These are phyloP conservation scores for Physella acuta DNA, from an alignment of 1,140 invertebrate genomes.

Conservation along the genomic window DNA sequence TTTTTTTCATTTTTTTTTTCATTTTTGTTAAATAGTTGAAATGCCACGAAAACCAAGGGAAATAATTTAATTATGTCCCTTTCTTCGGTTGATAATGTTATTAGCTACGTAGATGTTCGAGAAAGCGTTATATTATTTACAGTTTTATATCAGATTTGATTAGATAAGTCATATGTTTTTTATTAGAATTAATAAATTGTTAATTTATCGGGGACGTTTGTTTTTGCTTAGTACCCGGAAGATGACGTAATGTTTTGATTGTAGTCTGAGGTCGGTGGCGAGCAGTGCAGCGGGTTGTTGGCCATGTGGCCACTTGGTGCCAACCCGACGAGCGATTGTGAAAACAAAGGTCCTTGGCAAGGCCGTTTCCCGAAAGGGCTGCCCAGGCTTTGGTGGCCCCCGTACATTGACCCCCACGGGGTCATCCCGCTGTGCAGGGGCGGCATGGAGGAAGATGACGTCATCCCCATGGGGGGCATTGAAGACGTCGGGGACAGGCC, in stretches of 20 bases:
- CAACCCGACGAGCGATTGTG: not conserved
- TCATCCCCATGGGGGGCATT: not conserved
- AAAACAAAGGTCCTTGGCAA: not conserved
- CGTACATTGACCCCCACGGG: conserved; percentile 14
- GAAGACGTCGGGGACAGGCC: not conserved
- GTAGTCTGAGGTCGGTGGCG: not conserved
- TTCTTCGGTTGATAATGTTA: too few species aligned
- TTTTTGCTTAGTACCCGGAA: not conserved
- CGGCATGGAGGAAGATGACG: not conserved
- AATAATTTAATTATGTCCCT: too few species aligned
- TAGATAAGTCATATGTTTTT: too few species aligned
- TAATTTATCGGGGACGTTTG: too few species aligned
- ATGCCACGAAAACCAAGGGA: too few species aligned
- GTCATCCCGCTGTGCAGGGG: conserved; percentile 4
- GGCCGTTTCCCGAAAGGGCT: not conserved
- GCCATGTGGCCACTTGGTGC: not conserved
- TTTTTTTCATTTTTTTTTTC: too few species aligned
- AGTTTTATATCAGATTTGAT: too few species aligned
- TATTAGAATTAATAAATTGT: too few species aligned
- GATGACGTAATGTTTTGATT: not conserved
- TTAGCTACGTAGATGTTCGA: too few species aligned
- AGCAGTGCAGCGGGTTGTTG: not conserved
- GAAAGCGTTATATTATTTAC: too few species aligned
- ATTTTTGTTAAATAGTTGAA: too few species aligned
- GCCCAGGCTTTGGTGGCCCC: not conserved